phyloP scores from a whole-genome alignment of 2,797 vertebrate species.

The Muscicapa comitata region DNA sequence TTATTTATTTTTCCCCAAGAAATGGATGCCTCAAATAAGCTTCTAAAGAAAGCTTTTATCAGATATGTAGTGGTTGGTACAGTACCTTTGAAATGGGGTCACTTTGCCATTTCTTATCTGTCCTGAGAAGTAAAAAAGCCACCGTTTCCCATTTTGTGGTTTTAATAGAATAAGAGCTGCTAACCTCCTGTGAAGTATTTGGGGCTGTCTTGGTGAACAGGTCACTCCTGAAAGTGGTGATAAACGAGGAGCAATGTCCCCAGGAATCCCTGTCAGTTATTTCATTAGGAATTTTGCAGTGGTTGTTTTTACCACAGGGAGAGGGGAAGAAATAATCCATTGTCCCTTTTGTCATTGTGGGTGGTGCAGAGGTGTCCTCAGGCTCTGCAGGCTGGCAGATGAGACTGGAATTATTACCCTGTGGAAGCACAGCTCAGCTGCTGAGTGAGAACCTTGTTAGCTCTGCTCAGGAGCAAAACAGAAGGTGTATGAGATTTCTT shows the following conservation, averaged over 20 bases:
- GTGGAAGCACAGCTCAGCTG: not conserved
- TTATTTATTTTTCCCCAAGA: constrained; percentile 42
- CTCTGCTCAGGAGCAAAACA: not conserved
- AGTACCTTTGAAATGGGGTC: not conserved
- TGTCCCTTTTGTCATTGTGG: not conserved
- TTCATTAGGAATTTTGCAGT: not conserved
- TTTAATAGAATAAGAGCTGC: not conserved
- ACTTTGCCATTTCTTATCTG: not conserved
- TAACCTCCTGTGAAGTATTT: not conserved
- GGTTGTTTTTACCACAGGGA: not conserved
- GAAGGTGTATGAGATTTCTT: not conserved
- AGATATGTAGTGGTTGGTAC: not conserved
- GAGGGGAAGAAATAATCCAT: not conserved
- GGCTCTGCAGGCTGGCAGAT: not conserved
- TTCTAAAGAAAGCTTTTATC: constrained; percentile 19
- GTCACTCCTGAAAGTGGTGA: not conserved
- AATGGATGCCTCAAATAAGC: constrained; percentile 22
- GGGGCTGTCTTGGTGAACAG: not conserved
- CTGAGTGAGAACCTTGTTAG: not conserved
- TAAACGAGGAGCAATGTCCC: not conserved
- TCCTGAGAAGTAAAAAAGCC: not conserved
- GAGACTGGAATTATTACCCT: not conserved
- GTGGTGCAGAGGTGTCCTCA: not conserved
- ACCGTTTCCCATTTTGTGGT: not conserved
- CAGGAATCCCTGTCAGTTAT: not conserved